Conservation (phyloP, 2,113 vertebrate species). For the Reinhardtius hippoglossoides region DNA sequence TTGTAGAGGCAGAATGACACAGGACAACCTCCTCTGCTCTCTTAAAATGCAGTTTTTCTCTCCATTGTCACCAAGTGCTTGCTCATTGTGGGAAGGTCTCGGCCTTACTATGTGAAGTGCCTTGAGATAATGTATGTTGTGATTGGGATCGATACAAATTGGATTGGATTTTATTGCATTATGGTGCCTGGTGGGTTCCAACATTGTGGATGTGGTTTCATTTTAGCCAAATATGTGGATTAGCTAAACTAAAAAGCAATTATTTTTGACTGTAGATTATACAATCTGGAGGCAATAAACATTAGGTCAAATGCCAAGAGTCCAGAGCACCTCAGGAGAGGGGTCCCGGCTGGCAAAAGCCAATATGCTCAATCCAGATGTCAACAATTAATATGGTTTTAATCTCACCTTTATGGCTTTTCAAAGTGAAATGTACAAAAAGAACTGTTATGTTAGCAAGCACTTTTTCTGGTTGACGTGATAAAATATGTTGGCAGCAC, state of each 20-base stretch:
- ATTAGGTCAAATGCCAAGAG: no score
- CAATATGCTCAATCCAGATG: neutral
- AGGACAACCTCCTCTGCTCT: neutral
- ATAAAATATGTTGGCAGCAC: no score
- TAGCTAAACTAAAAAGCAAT: neutral
- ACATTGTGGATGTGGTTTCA: neutral
- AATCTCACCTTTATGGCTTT: neutral
- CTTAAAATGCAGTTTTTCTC: neutral
- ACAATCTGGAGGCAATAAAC: no score
- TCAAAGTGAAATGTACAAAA: no score
- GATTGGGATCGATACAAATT: no score
- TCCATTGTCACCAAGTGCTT: neutral
- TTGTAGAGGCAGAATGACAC: neutral
- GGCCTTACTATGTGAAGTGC: no score
- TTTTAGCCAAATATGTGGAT: neutral
- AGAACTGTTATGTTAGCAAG: no score
- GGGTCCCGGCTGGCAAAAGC: neutral
- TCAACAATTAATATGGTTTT: neutral
- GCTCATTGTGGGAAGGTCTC: neutral
- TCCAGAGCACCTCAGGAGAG: neutral
- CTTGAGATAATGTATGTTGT: no score
- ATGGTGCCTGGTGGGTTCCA: neutral
- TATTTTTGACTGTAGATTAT: no score
- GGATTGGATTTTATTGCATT: neutral
- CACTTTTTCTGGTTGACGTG: no score